Evolutionary conservation across 2,888 invertebrate species (phyloP).

Genomic region (Acronicta leporina): DNA sequence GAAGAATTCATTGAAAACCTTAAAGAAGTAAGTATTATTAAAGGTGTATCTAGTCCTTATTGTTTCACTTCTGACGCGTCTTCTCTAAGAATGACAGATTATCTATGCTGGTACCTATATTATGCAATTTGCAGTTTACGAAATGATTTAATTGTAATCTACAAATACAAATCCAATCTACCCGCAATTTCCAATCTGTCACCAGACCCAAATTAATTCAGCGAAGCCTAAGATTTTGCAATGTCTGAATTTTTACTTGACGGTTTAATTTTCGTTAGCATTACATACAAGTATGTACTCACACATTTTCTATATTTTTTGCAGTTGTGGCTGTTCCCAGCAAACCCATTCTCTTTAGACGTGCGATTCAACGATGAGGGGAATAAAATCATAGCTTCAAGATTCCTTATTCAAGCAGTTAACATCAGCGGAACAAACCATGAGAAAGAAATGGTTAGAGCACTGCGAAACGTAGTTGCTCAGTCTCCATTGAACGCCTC

Average conservation of each 20-base stretch:
- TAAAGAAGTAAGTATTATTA: constrained; percentile 89
- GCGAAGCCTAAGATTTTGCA: too few species aligned
- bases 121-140: too few species aligned
- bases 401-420: constrained; percentile 96
- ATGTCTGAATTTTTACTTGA: too few species aligned
- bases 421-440: constrained; percentile 97
- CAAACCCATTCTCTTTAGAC: constrained; percentile 94
- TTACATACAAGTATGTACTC: not conserved
- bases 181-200: too few species aligned
- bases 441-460: constrained; percentile 97
- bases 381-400: constrained; percentile 93
- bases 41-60: not conserved
- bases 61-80: not conserved
- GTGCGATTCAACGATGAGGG: constrained; percentile 94
- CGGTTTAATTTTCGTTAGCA: too few species aligned
- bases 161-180: too few species aligned
- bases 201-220: too few species aligned
- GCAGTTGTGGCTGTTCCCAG: constrained; percentile 93
- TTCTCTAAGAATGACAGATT: too few species aligned
- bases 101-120: too few species aligned
- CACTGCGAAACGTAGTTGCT: constrained; percentile 92
- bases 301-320: constrained; percentile 55
- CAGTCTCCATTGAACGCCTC: constrained; percentile 95
- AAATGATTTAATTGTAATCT: too few species aligned
- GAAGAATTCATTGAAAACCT: constrained; percentile 92